Conservation (phyloP, 1,140 invertebrate species). For the Triops longicaudatus region DNA sequence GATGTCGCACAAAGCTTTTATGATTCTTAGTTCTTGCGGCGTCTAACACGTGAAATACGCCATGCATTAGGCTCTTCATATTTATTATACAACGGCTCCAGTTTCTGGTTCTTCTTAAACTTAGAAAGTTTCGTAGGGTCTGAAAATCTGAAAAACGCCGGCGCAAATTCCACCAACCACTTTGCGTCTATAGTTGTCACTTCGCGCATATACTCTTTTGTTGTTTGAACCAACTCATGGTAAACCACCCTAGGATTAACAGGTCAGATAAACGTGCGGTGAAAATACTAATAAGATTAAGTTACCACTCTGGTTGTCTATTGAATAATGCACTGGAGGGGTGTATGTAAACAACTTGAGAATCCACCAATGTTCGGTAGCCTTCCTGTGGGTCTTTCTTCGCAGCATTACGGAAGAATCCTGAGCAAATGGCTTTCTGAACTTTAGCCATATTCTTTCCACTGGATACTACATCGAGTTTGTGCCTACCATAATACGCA, state of each 20-base stretch:
- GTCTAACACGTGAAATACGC: slow-evolving; percentile 90
- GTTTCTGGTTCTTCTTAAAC: slow-evolving; percentile 97
- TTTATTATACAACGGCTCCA: slow-evolving; percentile 98
- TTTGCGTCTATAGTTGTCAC: slow-evolving; percentile 98
- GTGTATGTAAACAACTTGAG: slow-evolving; percentile 98
- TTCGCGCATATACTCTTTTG: slow-evolving; percentile 99
- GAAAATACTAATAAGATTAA: slow-evolving; percentile 30
- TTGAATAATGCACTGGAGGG: slow-evolving; percentile 97
- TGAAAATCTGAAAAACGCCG: slow-evolving; percentile 98
- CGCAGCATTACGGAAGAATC: slow-evolving; percentile 97
- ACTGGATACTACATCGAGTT: slow-evolving; percentile 93
- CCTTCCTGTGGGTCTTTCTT: slow-evolving; percentile 99
- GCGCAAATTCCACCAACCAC: slow-evolving; percentile 98
- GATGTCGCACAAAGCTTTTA: too few relatives aligned
- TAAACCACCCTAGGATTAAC: slow-evolving; percentile 78
- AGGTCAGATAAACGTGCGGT: slow-evolving; percentile 28
- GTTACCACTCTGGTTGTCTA: slow-evolving; percentile 92
- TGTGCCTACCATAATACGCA: slow-evolving; percentile 57
- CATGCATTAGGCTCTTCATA: slow-evolving; percentile 99
- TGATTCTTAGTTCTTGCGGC: slow-evolving; percentile 79
- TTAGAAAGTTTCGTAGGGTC: slow-evolving; percentile 98
- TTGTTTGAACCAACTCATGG: slow-evolving; percentile 96
- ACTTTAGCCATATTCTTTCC: slow-evolving; percentile 90
- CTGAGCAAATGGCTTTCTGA: slow-evolving; percentile 97
- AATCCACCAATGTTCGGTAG: slow-evolving; percentile 93